Percentiles rank a stretch among this genome's conserved stretches.
phyloP scores from a whole-genome alignment of 2,888 invertebrate genomes.

The Megastigmus dorsalis region DNA sequence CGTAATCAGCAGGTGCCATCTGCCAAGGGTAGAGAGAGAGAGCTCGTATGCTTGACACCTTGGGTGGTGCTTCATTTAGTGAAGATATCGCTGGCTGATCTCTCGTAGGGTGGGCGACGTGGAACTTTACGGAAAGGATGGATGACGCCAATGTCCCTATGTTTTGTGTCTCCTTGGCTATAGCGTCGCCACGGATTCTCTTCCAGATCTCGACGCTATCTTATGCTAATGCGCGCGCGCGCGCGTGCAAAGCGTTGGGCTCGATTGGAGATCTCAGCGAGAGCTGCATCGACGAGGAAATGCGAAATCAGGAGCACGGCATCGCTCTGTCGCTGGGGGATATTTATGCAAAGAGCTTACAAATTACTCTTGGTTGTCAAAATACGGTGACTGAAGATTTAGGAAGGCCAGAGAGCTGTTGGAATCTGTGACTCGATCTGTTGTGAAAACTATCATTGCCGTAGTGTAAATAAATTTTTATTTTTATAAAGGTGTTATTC shows the following conservation, averaged over 20 bases:
- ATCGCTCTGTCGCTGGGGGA: background rate
- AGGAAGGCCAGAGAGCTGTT: too few relatives aligned
- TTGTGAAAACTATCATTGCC: too few relatives aligned
- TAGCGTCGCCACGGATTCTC: constrained; percentile 13
- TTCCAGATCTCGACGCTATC: background rate
- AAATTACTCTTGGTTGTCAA: constrained; percentile 24
- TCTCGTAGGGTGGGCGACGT: background rate
- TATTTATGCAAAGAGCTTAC: constrained; percentile 14
- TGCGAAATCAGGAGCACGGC: constrained; percentile 16
- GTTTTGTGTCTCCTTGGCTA: constrained; percentile 35
- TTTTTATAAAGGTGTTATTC: too few relatives aligned
- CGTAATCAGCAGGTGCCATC: constrained; percentile 69
- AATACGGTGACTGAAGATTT: too few relatives aligned
- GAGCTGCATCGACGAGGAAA: background rate
- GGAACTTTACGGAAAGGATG: background rate
- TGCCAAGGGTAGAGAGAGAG: constrained; percentile 47
- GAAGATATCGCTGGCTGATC: constrained; percentile 63
- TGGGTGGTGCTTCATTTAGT: constrained; percentile 68
- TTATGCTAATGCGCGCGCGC: constrained; percentile 39
- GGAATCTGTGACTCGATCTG: too few relatives aligned
- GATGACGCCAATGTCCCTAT: background rate
- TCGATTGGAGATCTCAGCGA: background rate
- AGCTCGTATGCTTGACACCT: constrained; percentile 69
- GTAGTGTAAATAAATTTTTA: too few relatives aligned
- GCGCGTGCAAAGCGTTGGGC: too few relatives aligned